Evolutionary conservation across 2,113 vertebrate genomes (phyloP), one percentile per base, ranked within the genome.

Genomic region (Glaucidium brasilianum): DNA sequence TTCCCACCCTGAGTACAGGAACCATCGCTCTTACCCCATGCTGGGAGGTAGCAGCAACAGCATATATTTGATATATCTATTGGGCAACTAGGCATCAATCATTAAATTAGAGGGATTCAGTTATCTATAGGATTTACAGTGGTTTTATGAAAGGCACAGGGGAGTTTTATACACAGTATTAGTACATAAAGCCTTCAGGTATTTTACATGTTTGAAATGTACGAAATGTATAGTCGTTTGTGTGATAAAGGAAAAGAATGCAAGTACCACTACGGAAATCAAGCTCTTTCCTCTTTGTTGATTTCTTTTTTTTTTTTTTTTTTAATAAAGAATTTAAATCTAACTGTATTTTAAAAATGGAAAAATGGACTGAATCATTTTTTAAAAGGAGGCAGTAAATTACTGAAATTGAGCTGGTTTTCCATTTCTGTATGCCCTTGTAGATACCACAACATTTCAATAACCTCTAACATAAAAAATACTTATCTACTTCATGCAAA

Each of bases 21-120:
- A 34, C 2, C 27, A 7, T 18, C 2, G 3, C 29, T 14, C 26
- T 47, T 55, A 34, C 6, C 5, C 4, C 1, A 0, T 21, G 10
- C 27, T 52, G 26, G n/a, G 34, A 53, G 5, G 9, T 7, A 21
- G 11, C 13, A 64, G 23, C 19, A 64, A 43, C 19, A 47, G 12
- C 10, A 16, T 32, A 11, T 27, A 50, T 5, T 32, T 5, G 1
- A 15, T 43, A 2, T 10, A 9, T 16, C 18, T 56, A 0, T 2
- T 29, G 55, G 15, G 5, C 41, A 84, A 15, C 11, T 35, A 49
- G 29, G 1, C 9, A 26, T 37, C 17, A 20, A 19, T 41, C 29
- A 18, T 20, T 49, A 35, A 63, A 39, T 66, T 30, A 43, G 15
- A 62, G 11, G 17, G 3, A 20, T 72, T 66, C 19, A 5, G 10